Base-by-base conservation (phyloP, 2,113 vertebrate species). In the Numida meleagris region DNA sequence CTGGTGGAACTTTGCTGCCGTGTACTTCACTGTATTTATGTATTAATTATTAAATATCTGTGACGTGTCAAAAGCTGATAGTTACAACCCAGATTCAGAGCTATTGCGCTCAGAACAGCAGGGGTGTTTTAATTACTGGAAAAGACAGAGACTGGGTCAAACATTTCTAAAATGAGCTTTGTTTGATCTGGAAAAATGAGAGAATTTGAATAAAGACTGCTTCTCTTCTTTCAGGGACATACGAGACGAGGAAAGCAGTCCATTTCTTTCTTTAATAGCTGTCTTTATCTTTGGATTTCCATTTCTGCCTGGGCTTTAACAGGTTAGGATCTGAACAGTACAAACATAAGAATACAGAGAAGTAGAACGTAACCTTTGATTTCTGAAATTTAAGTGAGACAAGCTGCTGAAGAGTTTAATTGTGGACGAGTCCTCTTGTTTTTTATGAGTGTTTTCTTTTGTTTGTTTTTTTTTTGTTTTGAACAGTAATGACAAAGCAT, bases 91-190 rank as follows among this genome's bases (percentile, higher is more conserved):
- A 62, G 50, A 85, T 80, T 67, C 42, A 63, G 75, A 85, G 53
- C 57, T 48, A 1, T 76, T 50, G 4, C 10, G 24, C 58, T 59
- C 57, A 33, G 77, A 88, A 70, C 31, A 80, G 68, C 73, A 48
- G 63, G 79, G 63, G 36, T n/a, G n/a, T 89, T 88, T 83, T 83
- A 90, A 70, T 71, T 86, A 73, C 73, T 82, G 72, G 66, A 68
- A 73, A 76, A 92, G 72, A 4, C n/a, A 13, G 63, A 70, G 19
- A 67, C 48, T 72, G n/a, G 38, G 11, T 78, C 50, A 62, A 86
- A 59, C 68, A n/a, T 6, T 48, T 67, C 72, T 40, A 17, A 40
- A 62, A 62, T 7, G 42, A 74, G 62, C 38, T 91, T 87, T 89
- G 36, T 76, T 88, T 71, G 46, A n/a, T 63, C n/a, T 89, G 42